Base-by-base conservation (phyloP, 2,113 vertebrate genomes). In the Plestiodon gilberti region DNA sequence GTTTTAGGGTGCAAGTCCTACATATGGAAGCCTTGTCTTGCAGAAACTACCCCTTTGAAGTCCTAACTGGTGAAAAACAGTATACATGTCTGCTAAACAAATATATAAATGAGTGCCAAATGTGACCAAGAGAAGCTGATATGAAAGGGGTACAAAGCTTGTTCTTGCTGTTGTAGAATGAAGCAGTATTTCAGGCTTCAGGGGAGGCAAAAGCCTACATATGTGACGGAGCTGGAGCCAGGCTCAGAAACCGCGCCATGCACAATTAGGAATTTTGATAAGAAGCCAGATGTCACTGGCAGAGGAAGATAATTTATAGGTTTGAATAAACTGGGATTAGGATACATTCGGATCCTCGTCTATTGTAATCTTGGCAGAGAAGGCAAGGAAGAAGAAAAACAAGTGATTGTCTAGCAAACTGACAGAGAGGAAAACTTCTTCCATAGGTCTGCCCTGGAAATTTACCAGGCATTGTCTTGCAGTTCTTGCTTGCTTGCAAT, bases 271-370 rank as follows among this genome's bases (percentile, higher is more conserved):
- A 90, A 90, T 89, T 88, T 93, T 91, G 85, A 89, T 73, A 87
- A 90, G 52, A 52, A 88, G 30, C 55, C 38, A 86, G 78, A 73
- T 2, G 25, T 64, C 57, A 10, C 43, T 91, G 83, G 87, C 82
- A 92, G 89, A 90, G 69, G 48, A 86, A 87, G 90, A 62, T 90
- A 84, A 94, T 91, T 94, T 90, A 92, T 57, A 80, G 52, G 43
- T 89, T 88, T 82, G 75, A 76, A 87, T 83, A 89, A 65, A 77
- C 59, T 90, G 83, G 81, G 52, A 25, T 28, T 77, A 40, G 40
- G 55, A 48, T 0, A 0, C 78, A 78, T 88, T 28, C 25, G 18
- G 13, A 48, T 67, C 0, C 3, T 77, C 59, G 81, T 38, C 52
- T 64, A 64, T 87, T 0, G 0, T 40, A 70, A 79, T 69, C 0